These are phyloP conservation scores for Lithophane ornitopus DNA, from an alignment of 2,888 invertebrate genomes.

Conservation along the genomic window DNA sequence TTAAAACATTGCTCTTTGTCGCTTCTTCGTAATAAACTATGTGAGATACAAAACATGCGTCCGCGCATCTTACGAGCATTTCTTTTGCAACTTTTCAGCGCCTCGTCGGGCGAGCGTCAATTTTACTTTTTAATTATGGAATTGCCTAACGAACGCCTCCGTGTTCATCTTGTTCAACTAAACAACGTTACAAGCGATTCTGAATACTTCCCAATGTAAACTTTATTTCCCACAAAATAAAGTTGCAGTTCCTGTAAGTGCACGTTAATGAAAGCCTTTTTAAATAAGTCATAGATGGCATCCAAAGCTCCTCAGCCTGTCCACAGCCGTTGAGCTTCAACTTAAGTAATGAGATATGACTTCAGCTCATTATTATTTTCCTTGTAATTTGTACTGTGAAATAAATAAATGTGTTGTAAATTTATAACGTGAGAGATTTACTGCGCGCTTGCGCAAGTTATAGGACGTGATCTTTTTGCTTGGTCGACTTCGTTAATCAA, in stretches of 20 bases:
- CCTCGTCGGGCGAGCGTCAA: constrained; percentile 77
- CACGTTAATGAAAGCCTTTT: constrained; percentile 68
- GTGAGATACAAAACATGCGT: constrained; percentile 61
- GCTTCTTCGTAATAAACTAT: constrained; percentile 54
- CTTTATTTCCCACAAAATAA: constrained; percentile 45
- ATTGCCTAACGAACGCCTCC: constrained; percentile 85
- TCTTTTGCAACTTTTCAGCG: constrained; percentile 81
- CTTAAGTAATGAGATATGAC: constrained; percentile 89
- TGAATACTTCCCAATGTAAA: constrained; percentile 32
- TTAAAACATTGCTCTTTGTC: constrained; percentile 58
- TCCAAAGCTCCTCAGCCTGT: constrained; percentile 82
- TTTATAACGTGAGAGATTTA: constrained; percentile 83
- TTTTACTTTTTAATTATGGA: constrained; percentile 84
- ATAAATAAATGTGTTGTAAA: constrained; percentile 82
- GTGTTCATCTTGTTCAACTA: constrained; percentile 62
- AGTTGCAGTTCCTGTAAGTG: constrained; percentile 47
- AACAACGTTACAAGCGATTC: constrained; percentile 39
- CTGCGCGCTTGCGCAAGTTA: constrained; percentile 74
- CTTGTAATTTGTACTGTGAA: constrained; percentile 82
- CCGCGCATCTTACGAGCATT: constrained; percentile 73
- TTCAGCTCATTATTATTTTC: constrained; percentile 86
- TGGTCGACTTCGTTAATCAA: constrained; percentile 67
- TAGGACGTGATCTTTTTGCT: constrained; percentile 68
- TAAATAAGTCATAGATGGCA: constrained; percentile 73
- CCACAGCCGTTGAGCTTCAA: constrained; percentile 84